Conservation (phyloP, 2,797 vertebrate genomes). For the Coluber constrictor region DNA sequence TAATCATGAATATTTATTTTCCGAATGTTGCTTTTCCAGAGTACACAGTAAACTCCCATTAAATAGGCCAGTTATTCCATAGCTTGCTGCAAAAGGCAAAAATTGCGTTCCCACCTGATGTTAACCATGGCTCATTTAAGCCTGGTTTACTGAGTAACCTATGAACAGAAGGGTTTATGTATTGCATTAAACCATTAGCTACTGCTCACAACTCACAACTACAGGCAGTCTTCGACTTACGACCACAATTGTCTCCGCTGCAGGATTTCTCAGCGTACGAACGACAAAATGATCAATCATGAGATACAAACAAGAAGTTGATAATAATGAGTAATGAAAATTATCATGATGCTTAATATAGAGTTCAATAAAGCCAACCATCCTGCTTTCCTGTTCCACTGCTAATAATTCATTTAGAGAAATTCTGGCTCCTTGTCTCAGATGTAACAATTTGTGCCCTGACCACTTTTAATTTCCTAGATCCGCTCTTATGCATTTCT, state of each 20-base stretch:
- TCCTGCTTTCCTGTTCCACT: background rate
- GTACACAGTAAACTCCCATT: background rate
- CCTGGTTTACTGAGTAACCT: background rate
- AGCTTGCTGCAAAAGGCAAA: background rate
- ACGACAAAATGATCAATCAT: too few relatives aligned
- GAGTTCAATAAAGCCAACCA: background rate
- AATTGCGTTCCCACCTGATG: background rate
- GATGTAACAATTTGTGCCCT: background rate
- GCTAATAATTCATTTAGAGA: background rate
- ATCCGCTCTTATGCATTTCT: background rate
- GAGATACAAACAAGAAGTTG: too few relatives aligned
- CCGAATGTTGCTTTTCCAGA: background rate
- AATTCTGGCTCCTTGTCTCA: background rate
- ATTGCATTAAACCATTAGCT: background rate
- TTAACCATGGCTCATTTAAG: background rate
- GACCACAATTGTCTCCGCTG: background rate
- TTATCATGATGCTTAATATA: background rate
- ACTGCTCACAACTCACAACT: background rate
- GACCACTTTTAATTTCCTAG: background rate
- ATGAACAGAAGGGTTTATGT: background rate
- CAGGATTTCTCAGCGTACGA: too few relatives aligned
- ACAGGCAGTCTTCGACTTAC: too few relatives aligned
- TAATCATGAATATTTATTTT: accelerated
- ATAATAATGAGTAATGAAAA: background rate
- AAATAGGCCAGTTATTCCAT: background rate